Evolutionary conservation across 2,113 vertebrate genomes (phyloP).

Genomic region (Eretmodus cyanostictus): DNA sequence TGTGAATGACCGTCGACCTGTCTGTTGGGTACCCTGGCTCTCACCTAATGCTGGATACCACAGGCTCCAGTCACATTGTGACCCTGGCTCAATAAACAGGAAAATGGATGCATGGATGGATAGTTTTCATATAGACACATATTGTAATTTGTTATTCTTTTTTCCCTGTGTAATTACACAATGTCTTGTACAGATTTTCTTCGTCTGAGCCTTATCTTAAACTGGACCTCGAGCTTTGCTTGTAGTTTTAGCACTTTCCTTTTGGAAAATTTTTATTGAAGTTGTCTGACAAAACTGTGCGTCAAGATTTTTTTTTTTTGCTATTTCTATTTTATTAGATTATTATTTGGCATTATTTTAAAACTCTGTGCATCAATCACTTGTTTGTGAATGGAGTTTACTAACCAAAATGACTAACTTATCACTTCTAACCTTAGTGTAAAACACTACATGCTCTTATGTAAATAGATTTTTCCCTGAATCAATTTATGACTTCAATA

Average conservation of each 20-base stretch:
- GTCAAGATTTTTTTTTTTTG: neutral
- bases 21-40: neutral
- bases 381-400: neutral
- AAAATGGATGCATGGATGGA: neutral
- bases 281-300: neutral
- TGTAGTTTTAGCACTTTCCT: neutral
- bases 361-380: neutral
- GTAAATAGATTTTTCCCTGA: neutral
- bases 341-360: neutral
- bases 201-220: neutral
- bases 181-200: neutral
- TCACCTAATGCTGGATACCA: neutral
- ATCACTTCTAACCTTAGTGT: neutral
- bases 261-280: neutral
- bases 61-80: neutral
- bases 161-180: neutral
- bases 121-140: neutral
- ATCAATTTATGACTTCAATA: neutral
- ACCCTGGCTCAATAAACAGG: neutral
- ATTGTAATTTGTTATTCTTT: neutral
- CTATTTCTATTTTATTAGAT: neutral
- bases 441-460: neutral
- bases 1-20: neutral
- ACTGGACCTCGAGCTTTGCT: rapidly evolving
- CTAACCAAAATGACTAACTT: neutral